phyloP scores from a whole-genome alignment of 1,140 invertebrate genomes.

The Cydia amplana region DNA sequence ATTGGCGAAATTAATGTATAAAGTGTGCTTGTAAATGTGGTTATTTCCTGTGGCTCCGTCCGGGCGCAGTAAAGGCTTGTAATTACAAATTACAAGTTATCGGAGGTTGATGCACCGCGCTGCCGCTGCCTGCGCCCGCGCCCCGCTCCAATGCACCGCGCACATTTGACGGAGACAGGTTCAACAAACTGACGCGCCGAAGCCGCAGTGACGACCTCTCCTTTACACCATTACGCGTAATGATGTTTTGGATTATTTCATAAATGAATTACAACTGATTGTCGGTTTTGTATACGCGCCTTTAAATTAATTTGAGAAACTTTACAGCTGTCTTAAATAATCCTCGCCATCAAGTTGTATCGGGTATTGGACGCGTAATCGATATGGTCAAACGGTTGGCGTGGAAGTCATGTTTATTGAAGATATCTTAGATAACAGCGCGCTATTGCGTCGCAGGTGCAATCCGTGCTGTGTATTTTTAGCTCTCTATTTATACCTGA shows the following conservation, averaged over 20 bases:
- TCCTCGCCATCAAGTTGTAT: slow-evolving; percentile 3
- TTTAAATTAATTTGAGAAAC: background rate
- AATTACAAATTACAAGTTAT: slow-evolving; percentile 74
- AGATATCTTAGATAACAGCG: slow-evolving; percentile 38
- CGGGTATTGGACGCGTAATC: slow-evolving; percentile 3
- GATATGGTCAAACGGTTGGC: slow-evolving; percentile 33
- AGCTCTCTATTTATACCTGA: slow-evolving; percentile 71
- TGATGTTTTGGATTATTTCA: slow-evolving; percentile 59
- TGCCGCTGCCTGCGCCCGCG: slow-evolving; percentile 47
- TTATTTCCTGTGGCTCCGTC: slow-evolving; percentile 62
- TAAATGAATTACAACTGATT: slow-evolving; percentile 43
- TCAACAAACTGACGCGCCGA: slow-evolving; percentile 65
- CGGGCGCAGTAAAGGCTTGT: slow-evolving; percentile 68
- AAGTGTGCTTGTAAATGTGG: slow-evolving; percentile 55
- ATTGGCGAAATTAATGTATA: slow-evolving; percentile 54
- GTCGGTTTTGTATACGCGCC: background rate
- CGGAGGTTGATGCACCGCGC: slow-evolving; percentile 71
- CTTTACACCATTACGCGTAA: slow-evolving; percentile 60
- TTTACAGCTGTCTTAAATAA: background rate
- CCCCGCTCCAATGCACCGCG: slow-evolving; percentile 42
- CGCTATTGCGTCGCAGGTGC: slow-evolving; percentile 56
- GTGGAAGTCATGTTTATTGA: slow-evolving; percentile 33
- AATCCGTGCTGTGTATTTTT: slow-evolving; percentile 70
- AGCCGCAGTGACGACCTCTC: slow-evolving; percentile 42
- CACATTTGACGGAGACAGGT: slow-evolving; percentile 61